Conservation (phyloP, 2,113 vertebrate genomes). For the Tympanuchus pallidicinctus region DNA sequence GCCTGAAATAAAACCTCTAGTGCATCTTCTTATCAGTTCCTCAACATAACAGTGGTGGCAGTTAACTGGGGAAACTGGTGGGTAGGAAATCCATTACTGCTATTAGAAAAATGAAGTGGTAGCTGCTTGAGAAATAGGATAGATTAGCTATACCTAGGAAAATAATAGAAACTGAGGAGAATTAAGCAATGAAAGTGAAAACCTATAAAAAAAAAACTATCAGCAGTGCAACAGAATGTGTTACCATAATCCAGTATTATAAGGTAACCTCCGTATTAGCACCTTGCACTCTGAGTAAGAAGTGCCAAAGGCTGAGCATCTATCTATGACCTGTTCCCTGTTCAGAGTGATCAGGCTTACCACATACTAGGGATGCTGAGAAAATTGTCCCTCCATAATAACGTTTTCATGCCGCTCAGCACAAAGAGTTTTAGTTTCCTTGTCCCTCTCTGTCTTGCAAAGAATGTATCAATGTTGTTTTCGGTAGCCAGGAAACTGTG, state of each 20-base stretch:
- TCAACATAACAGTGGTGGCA: background rate
- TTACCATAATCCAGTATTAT: conserved; percentile 31
- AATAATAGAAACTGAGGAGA: background rate
- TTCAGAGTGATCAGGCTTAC: conserved; percentile 11
- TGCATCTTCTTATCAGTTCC: background rate
- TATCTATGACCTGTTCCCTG: conserved; percentile 13
- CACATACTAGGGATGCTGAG: background rate
- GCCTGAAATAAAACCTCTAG: background rate
- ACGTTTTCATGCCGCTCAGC: background rate
- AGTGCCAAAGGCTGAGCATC: conserved; percentile 47
- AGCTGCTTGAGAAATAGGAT: background rate
- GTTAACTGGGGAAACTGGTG: background rate
- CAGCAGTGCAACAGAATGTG: background rate
- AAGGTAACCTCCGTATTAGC: conserved; percentile 21
- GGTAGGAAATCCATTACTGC: background rate
- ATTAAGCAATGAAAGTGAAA: background rate
- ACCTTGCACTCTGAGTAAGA: conserved; percentile 34
- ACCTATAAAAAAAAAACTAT: background rate
- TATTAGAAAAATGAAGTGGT: background rate
- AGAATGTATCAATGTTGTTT: background rate
- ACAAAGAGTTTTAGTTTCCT: background rate
- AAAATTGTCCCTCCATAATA: background rate
- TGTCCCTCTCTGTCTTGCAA: background rate
- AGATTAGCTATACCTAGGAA: background rate
- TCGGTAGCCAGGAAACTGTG: background rate